A percentile compares a stretch with the other conserved stretches of the same genome.
Conservation (phyloP, 2,113 vertebrate genomes). For the Ibidorhyncha struthersii region DNA sequence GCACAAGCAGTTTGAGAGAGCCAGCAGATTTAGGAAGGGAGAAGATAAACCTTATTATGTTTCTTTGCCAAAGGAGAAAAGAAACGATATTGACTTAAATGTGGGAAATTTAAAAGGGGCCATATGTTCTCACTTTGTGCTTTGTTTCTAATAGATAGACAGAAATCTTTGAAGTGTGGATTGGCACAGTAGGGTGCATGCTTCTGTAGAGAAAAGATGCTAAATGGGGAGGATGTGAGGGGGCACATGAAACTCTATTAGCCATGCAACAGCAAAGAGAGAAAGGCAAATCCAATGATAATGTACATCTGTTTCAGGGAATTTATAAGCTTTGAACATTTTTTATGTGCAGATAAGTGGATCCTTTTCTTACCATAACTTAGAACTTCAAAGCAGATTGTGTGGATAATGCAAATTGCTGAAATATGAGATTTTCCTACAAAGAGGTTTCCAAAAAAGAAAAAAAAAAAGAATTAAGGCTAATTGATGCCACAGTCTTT, state of each 20-base stretch:
- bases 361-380: constrained; percentile 96
- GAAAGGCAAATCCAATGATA: constrained; percentile 96
- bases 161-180: constrained; percentile 95
- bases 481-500: constrained; percentile 95
- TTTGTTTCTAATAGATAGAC: constrained; percentile 93
- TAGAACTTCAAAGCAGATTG: constrained; percentile 98
- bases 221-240: constrained; percentile 86
- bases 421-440: constrained; percentile 92
- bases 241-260: constrained; percentile 89
- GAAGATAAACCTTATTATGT: constrained; percentile 77
- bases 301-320: constrained; percentile 99
- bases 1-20: constrained; percentile 66
- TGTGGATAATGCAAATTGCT: constrained; percentile 99
- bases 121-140: constrained; percentile 88
- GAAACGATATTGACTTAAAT: constrained; percentile 88
- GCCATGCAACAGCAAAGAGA: constrained; percentile 87
- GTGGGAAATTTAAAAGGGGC: constrained; percentile 88
- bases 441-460: constrained; percentile 86
- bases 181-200: constrained; percentile 91
- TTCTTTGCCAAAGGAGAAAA: constrained; percentile 80
- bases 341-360: constrained; percentile 97
- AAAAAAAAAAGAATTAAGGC: constrained; percentile 81
- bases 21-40: constrained; percentile 72
- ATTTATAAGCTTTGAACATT: constrained; percentile 99
- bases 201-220: constrained; percentile 90